Evolutionary conservation across 2,797 vertebrate genomes (phyloP), one percentile per base, ranked within the genome.

Genomic region (Echiichthys vipera): DNA sequence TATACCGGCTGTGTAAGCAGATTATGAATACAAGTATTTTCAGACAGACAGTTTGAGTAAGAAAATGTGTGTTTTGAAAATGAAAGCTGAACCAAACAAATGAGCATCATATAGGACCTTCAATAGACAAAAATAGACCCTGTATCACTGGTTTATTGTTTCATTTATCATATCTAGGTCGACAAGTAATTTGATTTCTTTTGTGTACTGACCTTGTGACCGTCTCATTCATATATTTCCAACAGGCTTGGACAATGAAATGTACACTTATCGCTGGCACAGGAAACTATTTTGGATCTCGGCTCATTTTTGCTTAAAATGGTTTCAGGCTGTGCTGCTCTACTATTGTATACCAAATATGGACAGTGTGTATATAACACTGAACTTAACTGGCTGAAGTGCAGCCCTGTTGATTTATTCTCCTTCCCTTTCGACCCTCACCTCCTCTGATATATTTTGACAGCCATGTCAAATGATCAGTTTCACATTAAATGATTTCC

Each of bases 281-380:
- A 84, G 79, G 77, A 80, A 84, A 59, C 57, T 34, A 32, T 3
- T 47, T 45, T 47, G 18, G 79, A 78, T 79, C 55, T 14, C 9
- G 18, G n/a, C 61, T 72, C 34, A 45, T 83, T 84, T 58, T 72
- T 2, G 24, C 55, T 85, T 54, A 25, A 83, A 84, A 78, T 65
- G 63, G 61, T 56, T 84, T 81, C 71, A 78, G 74, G 57, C 78
- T 24, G 66, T 10, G 18, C 42, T 10, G 62, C 75, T 78, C 59
- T 65, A 18, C 64, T 71, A 71, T 81, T 77, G 77, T 83, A 59
- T 27, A 81, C 83, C 89, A 86, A 90, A 90, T 89, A 89, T 83
- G 86, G 89, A 83, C 70, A 74, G 25, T 51, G 66, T 71, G 77
- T 56, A 37, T 62, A 3, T 65, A 74, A 65, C 29, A 17, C 34